phyloP scores from a whole-genome alignment of 23 tunicate species.

The Phallusia fumigata region DNA sequence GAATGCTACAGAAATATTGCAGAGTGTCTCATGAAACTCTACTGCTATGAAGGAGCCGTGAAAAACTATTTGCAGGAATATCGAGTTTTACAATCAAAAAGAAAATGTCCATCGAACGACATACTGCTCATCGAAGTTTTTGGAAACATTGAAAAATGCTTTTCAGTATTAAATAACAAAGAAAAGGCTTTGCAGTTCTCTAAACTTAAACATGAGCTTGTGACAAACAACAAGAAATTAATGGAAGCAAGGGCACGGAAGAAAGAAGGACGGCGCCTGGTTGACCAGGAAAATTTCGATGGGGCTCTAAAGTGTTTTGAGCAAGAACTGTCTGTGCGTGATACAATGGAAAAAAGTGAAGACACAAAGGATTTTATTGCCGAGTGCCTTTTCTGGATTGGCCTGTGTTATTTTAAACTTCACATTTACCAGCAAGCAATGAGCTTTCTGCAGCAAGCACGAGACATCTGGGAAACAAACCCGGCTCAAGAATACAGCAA shows the following conservation, averaged over 20 bases:
- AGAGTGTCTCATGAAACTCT: neutral
- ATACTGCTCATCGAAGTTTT: neutral
- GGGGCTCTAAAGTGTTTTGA: neutral
- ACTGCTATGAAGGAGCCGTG: neutral
- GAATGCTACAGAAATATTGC: conserved; percentile 1
- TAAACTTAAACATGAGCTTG: neutral
- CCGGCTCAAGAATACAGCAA: neutral
- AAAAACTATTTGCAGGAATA: neutral
- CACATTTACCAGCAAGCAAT: neutral
- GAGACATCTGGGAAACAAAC: neutral
- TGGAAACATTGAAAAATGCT: neutral
- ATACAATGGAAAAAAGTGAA: neutral
- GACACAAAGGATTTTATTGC: neutral
- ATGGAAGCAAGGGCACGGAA: neutral
- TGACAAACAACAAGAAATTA: neutral
- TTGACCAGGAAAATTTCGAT: neutral
- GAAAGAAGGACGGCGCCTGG: neutral
- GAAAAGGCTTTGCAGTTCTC: neutral
- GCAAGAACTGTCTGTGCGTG: neutral
- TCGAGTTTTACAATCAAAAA: too few relatives aligned
- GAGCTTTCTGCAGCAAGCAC: neutral
- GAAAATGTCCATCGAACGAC: too few relatives aligned
- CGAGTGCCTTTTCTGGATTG: neutral
- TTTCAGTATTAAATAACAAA: neutral
- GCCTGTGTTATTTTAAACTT: neutral